A percentile compares a stretch with the other conserved stretches of the same genome.
Conservation (phyloP, 1,140 invertebrate species). For the Drosophila nigrodunni region DNA sequence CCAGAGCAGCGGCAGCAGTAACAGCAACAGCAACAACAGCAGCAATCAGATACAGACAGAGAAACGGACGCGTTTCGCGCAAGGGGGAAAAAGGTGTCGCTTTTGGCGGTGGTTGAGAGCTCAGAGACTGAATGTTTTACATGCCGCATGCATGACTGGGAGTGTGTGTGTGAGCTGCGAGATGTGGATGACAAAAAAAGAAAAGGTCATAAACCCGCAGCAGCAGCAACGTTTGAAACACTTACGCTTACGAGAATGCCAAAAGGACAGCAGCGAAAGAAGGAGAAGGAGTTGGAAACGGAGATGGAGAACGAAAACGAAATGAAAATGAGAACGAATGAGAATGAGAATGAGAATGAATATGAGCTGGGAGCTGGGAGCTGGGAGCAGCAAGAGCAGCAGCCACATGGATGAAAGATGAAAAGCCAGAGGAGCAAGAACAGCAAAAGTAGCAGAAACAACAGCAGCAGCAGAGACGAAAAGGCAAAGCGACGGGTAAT, state of each 20-base stretch:
- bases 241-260: constrained; percentile 34
- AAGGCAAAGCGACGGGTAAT: constrained; percentile 59
- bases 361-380: constrained; percentile 60
- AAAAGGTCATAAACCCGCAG: constrained; percentile 72
- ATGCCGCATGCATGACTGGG: constrained; percentile 7
- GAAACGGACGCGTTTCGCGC: constrained; percentile 24
- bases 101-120: constrained; percentile 60
- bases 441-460: constrained; percentile 17
- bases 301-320: constrained; percentile 31
- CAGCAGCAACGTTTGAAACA: constrained; percentile 47
- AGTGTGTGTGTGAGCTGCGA: constrained; percentile 12
- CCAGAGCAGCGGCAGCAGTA: constrained; percentile 5
- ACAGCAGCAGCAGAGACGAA: constrained; percentile 25
- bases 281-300: constrained; percentile 32
- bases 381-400: constrained; percentile 49
- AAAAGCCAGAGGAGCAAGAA: constrained; percentile 72
- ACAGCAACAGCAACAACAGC: constrained; percentile 15
- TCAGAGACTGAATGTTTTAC: constrained; percentile 20
- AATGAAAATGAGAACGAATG: constrained; percentile 39
- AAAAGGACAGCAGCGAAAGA: constrained; percentile 21
- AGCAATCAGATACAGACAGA: constrained; percentile 68
- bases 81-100: constrained; percentile 61
- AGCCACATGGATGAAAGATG: constrained; percentile 60
- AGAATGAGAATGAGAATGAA: constrained; percentile 36
- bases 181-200: constrained; percentile 49